phyloP scores from a whole-genome alignment of 1,140 invertebrate species.

The Euwallacea fornicatus region DNA sequence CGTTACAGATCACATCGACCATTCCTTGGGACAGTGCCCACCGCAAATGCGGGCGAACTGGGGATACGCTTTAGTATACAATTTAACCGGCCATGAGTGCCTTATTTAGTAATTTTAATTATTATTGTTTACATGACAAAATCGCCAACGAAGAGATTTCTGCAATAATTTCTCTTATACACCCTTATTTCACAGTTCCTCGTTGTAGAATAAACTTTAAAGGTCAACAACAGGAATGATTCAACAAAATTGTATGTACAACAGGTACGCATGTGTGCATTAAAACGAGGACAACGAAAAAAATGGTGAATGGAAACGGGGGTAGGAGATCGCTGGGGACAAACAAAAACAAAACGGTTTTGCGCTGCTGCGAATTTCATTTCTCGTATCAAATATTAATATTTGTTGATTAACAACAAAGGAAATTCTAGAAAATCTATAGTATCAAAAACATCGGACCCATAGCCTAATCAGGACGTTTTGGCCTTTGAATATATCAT shows the following conservation, averaged over 20 bases:
- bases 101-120: too few species aligned
- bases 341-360: slow-evolving; percentile 22
- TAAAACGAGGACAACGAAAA: neutral
- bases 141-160: neutral
- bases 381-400: slow-evolving; percentile 27
- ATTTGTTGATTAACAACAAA: slow-evolving; percentile 9
- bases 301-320: neutral
- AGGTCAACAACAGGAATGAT: slow-evolving; percentile 15
- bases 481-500: slow-evolving; percentile 32
- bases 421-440: slow-evolving; percentile 17
- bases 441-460: slow-evolving; percentile 26
- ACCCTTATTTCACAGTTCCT: neutral
- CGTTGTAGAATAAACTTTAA: too few species aligned
- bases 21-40: too few species aligned
- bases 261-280: slow-evolving; percentile 30
- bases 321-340: neutral
- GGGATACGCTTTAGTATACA: too few species aligned
- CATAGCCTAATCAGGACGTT: slow-evolving; percentile 27
- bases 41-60: too few species aligned
- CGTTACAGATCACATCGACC: too few species aligned
- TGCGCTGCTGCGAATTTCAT: slow-evolving; percentile 30
- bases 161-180: slow-evolving; percentile 4
- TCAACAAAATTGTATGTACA: slow-evolving; percentile 33
- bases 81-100: too few species aligned
- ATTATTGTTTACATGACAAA: too few species aligned